Evolutionary conservation across 2,888 invertebrate species (phyloP), one percentile per base, ranked within the genome.

Genomic region (Oscheius myriophilus): DNA sequence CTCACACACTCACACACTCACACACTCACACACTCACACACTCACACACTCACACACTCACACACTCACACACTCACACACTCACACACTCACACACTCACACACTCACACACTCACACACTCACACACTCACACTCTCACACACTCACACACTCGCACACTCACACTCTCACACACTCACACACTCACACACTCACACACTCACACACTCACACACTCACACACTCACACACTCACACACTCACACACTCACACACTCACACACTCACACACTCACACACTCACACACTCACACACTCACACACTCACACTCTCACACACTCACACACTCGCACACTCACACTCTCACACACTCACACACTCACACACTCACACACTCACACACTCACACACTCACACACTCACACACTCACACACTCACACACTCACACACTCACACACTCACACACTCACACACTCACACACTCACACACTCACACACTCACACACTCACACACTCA

Each of bases 191-290:
- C 18, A 11, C 1, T 26, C 9, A 6, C n/a, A 6, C 16, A 4
- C 57, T 57, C n/a, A 67, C 59, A n/a, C n/a, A n/a, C 21, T 23
- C 11, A n/a, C 11, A n/a, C 21, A 0, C 18, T 49, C 49, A n/a
- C 18, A n/a, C 49, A n/a, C 23, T 49, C 49, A 18, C 49, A n/a
- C 18, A 11, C 1, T 26, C 9, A 6, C n/a, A 6, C 16, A 4
- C 57, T 57, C n/a, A 67, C 59, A n/a, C n/a, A n/a, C 21, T 23
- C 11, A n/a, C 11, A n/a, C 21, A 0, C 18, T 49, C 49, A n/a
- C 18, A n/a, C 49, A n/a, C 23, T 49, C 49, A 18, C 49, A n/a
- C 18, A 11, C 1, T 26, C 9, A 6, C n/a, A 6, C 16, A 4
- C 57, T 57, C n/a, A 67, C 59, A n/a, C n/a, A n/a, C 21, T 23